phyloP scores from a whole-genome alignment of 1,140 invertebrate species.

The Pogonomyrmex barbatus region DNA sequence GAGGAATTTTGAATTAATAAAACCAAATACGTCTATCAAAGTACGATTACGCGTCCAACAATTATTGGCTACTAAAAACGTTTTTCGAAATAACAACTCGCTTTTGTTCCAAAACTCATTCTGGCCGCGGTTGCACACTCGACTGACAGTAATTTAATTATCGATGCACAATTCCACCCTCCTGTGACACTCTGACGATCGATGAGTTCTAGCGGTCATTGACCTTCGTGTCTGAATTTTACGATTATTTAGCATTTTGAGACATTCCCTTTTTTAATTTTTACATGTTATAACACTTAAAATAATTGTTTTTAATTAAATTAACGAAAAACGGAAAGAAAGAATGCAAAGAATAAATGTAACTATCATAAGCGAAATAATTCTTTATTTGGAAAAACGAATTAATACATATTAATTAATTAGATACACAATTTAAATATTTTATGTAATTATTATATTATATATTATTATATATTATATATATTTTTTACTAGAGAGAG shows the following conservation, averaged over 20 bases:
- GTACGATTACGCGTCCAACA: slow-evolving; percentile 38
- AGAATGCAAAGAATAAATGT: background rate
- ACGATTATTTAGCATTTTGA: slow-evolving; percentile 14
- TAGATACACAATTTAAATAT: background rate
- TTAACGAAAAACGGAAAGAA: background rate
- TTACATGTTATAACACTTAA: background rate
- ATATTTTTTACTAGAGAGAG: slow-evolving; percentile 7
- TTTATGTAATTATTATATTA: background rate
- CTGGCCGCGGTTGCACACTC: slow-evolving; percentile 39
- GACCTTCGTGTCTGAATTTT: slow-evolving; percentile 19
- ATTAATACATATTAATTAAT: background rate
- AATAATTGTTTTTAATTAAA: background rate
- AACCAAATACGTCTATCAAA: slow-evolving; percentile 37
- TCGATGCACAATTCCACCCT: slow-evolving; percentile 42
- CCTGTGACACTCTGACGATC: slow-evolving; percentile 39
- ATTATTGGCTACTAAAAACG: slow-evolving; percentile 52
- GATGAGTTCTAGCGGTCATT: slow-evolving; percentile 34
- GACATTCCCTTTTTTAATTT: background rate
- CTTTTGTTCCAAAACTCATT: slow-evolving; percentile 58
- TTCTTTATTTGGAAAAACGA: background rate
- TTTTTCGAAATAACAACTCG: slow-evolving; percentile 52
- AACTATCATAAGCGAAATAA: background rate
- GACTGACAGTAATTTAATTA: slow-evolving; percentile 55
- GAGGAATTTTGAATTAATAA: slow-evolving; percentile 11
- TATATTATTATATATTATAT: background rate